phyloP scores from a whole-genome alignment of 2,797 vertebrate species.

The Gobio occitaniae region DNA sequence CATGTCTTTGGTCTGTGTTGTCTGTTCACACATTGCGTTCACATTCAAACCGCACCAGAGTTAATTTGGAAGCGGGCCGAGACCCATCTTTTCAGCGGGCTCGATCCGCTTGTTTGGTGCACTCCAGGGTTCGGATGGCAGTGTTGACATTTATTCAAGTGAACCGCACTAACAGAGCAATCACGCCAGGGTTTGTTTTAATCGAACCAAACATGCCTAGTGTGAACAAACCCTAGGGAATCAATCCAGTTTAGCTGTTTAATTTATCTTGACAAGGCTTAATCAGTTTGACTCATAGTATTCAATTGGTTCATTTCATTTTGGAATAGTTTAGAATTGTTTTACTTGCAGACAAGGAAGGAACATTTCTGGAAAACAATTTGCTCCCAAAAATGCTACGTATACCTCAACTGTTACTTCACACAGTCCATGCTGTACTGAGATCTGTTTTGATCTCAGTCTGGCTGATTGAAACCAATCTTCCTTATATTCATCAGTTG shows the following conservation, averaged over 20 bases:
- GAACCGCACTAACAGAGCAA: too few species aligned
- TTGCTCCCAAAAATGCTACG: background rate
- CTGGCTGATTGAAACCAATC: slow-evolving; percentile 31
- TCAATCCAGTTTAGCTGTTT: slow-evolving; percentile 1
- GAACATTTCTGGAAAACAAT: background rate
- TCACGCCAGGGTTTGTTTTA: too few species aligned
- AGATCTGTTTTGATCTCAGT: slow-evolving; percentile 11
- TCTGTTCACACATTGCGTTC: too few species aligned
- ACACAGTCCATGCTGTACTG: background rate
- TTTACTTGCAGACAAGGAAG: background rate
- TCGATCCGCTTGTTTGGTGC: background rate
- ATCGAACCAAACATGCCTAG: too few species aligned
- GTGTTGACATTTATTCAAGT: too few species aligned
- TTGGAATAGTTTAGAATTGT: background rate
- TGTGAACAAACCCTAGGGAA: background rate
- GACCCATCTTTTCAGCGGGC: background rate
- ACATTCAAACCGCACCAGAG: background rate
- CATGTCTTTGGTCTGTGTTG: background rate
- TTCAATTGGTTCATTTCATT: background rate
- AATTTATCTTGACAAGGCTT: background rate
- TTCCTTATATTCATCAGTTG: background rate
- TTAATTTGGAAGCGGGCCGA: background rate
- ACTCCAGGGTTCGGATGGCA: too few species aligned
- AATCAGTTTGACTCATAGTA: background rate
- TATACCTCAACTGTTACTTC: background rate